Conservation (phyloP, 2,797 vertebrate species). For the Heliangelus exortis region DNA sequence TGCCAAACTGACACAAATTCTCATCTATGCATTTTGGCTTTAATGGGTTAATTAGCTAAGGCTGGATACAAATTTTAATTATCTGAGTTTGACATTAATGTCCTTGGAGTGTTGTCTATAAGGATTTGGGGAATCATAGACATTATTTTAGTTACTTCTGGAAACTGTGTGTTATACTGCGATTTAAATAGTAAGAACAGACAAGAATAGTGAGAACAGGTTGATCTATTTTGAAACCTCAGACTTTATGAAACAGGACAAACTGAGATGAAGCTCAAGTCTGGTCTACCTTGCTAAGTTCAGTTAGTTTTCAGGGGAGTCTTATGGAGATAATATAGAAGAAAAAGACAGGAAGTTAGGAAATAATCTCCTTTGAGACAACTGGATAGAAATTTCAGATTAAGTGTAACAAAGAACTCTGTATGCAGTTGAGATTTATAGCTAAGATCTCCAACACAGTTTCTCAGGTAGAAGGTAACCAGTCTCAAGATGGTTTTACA, state of each 20-base stretch:
- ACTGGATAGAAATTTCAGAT: background rate
- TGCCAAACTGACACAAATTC: constrained; percentile 62
- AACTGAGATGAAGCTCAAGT: background rate
- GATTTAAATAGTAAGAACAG: constrained; percentile 69
- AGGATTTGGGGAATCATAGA: constrained; percentile 67
- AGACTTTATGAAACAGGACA: constrained; percentile 53
- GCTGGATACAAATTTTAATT: constrained; percentile 74
- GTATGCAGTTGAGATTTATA: background rate
- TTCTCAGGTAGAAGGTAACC: background rate
- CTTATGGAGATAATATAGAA: background rate
- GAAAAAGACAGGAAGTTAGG: background rate
- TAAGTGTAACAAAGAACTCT: background rate
- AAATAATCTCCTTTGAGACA: background rate
- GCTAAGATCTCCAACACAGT: background rate
- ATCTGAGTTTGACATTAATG: constrained; percentile 73
- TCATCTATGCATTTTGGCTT: constrained; percentile 50
- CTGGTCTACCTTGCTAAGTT: background rate
- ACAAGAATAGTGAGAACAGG: constrained; percentile 69
- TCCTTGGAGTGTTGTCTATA: constrained; percentile 72
- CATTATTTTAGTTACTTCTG: constrained; percentile 74
- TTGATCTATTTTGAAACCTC: constrained; percentile 69
- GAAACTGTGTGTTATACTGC: constrained; percentile 57
- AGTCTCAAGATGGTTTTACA: background rate
- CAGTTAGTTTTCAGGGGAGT: background rate
- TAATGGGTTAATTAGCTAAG: constrained; percentile 74